Evolutionary conservation across 2,888 invertebrate species (phyloP).

Genomic region (Malacosoma neustria): DNA sequence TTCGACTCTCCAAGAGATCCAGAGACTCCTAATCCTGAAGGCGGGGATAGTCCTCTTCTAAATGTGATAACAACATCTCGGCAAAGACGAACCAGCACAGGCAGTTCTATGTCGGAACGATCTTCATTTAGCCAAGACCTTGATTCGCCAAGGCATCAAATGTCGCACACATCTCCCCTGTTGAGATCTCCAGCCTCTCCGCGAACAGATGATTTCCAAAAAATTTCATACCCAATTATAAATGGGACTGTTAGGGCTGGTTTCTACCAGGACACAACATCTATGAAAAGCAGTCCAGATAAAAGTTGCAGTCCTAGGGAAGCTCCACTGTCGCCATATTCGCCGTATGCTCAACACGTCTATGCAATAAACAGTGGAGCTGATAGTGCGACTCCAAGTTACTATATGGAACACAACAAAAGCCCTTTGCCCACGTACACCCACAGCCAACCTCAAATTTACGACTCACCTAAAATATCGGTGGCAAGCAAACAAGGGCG

Average conservation of each 20-base stretch:
- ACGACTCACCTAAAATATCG: constrained; percentile 74
- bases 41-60: constrained; percentile 55
- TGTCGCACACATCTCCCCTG: constrained; percentile 82
- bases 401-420: constrained; percentile 60
- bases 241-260: constrained; percentile 90
- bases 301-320: constrained; percentile 88
- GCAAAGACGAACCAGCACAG: constrained; percentile 83
- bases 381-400: constrained; percentile 52
- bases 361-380: constrained; percentile 50
- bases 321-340: constrained; percentile 73
- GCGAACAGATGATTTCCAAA: constrained; percentile 80
- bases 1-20: constrained; percentile 55
- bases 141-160: constrained; percentile 83
- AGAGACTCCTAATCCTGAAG: constrained; percentile 54
- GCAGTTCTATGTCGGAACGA: constrained; percentile 85
- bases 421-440: constrained; percentile 58
- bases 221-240: constrained; percentile 81
- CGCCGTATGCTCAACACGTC: constrained; percentile 62
- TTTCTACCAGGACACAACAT: constrained; percentile 92
- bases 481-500: constrained; percentile 57
- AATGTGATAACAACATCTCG: constrained; percentile 51
- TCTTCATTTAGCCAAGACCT: constrained; percentile 86
- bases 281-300: constrained; percentile 87
- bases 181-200: constrained; percentile 87
- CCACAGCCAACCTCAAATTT: constrained; percentile 72